Conservation (phyloP, 64 coral and sea anemone genomes). For the Acropora yongei region DNA sequence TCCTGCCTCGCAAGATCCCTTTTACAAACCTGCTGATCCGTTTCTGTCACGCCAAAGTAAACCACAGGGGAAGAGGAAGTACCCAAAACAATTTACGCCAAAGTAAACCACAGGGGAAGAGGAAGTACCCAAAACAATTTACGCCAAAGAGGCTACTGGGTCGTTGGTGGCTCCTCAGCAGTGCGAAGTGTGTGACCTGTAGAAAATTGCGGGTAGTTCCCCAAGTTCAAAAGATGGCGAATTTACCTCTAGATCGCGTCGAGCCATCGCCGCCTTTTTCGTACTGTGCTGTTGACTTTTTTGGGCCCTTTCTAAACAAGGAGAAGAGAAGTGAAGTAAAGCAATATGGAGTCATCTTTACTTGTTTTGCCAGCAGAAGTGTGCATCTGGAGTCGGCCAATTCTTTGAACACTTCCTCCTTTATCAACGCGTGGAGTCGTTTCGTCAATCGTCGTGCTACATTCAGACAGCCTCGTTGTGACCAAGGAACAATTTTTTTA, state of each 20-base stretch:
- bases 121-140: constrained; percentile 10
- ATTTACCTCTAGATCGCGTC: not conserved
- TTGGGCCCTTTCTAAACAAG: constrained; percentile 14
- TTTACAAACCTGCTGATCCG: not conserved
- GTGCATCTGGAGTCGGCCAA: constrained; percentile 10
- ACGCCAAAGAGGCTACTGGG: constrained; percentile 9
- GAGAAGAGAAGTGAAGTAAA: constrained; percentile 23
- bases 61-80: not conserved
- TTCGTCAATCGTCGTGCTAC: no score
- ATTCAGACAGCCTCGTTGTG: no score
- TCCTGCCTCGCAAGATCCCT: not conserved
- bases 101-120: not conserved
- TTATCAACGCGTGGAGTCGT: no score
- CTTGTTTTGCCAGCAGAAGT: not conserved
- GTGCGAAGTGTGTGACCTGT: constrained; percentile 2
- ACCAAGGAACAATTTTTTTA: no score
- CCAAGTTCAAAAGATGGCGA: not conserved
- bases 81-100: constrained; percentile 7
- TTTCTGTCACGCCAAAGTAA: not conserved
- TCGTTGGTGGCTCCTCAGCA: not conserved
- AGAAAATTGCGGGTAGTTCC: not conserved
- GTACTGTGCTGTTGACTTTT: constrained; percentile 22
- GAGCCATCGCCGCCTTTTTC: constrained; percentile 11
- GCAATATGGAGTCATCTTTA: not conserved
- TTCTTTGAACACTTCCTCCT: not conserved